Evolutionary conservation across 2,113 vertebrate species (phyloP).

Genomic region (Rhinoderma darwinii): DNA sequence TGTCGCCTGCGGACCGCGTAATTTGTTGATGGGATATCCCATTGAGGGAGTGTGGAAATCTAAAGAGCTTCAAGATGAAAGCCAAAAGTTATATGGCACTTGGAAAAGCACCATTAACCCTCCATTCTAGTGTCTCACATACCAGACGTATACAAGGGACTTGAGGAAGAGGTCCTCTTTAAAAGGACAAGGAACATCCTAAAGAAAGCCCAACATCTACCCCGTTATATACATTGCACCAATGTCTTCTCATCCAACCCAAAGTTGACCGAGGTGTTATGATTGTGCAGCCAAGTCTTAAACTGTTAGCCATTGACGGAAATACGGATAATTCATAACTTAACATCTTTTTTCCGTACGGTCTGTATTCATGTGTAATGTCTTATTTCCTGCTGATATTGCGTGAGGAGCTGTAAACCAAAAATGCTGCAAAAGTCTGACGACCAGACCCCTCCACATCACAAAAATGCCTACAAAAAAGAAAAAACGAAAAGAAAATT

Average conservation of each 20-base stretch:
- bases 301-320: not conserved
- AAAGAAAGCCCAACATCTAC: too few species aligned
- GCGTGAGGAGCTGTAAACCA: not conserved
- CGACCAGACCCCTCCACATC: not conserved
- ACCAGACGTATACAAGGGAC: too few species aligned
- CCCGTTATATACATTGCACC: too few species aligned
- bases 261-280: not conserved
- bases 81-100: too few species aligned
- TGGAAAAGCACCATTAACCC: not conserved
- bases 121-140: too few species aligned
- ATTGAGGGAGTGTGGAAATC: too few species aligned
- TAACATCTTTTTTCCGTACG: not conserved
- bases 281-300: not conserved
- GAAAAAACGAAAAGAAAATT: not conserved
- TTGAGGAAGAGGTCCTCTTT: too few species aligned
- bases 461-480: not conserved
- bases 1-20: too few species aligned
- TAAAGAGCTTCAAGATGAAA: too few species aligned
- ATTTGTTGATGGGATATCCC: too few species aligned
- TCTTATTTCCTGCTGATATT: not conserved
- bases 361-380: not conserved
- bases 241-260: not conserved
- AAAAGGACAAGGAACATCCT: too few species aligned
- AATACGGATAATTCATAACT: not conserved
- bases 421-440: not conserved